These are phyloP conservation scores for Eupithecia tripunctaria DNA, from an alignment of 2,888 invertebrate genomes.

Conservation along the genomic window DNA sequence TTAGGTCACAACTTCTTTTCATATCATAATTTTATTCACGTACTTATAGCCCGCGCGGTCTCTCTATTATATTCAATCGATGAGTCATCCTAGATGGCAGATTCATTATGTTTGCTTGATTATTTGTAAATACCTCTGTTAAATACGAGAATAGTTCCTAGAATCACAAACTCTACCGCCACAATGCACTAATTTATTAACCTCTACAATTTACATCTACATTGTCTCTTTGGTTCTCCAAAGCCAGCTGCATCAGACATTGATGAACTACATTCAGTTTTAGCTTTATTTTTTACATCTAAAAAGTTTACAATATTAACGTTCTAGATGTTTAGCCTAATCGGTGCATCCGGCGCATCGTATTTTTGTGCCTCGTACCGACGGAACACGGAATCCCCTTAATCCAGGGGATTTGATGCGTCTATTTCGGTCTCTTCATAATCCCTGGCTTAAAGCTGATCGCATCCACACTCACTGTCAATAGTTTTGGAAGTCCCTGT, in stretches of 20 bases:
- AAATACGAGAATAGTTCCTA: background rate
- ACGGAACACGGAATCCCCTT: constrained; percentile 82
- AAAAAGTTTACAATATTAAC: constrained; percentile 74
- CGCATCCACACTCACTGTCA: constrained; percentile 85
- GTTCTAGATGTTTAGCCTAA: constrained; percentile 79
- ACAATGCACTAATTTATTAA: constrained; percentile 1
- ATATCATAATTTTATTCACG: too few species aligned
- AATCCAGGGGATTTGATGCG: constrained; percentile 83
- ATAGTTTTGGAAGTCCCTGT: constrained; percentile 83
- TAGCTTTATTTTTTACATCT: constrained; percentile 31
- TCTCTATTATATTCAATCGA: too few species aligned
- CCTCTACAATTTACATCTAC: background rate
- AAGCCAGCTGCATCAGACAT: constrained; percentile 31
- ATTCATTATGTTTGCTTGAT: background rate
- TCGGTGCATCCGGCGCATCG: constrained; percentile 82
- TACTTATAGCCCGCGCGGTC: too few species aligned
- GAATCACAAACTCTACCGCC: background rate
- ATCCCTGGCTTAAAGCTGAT: constrained; percentile 83
- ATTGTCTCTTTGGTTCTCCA: constrained; percentile 10
- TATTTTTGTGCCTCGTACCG: constrained; percentile 82
- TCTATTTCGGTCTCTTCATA: constrained; percentile 84
- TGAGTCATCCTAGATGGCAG: background rate
- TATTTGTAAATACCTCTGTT: background rate
- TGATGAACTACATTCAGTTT: constrained; percentile 19
- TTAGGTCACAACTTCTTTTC: too few species aligned